Percentiles rank a stretch among this genome's conserved stretches.
Evolutionary conservation across 1,140 invertebrate species (phyloP).

Genomic region (Ridgeia piscesae): DNA sequence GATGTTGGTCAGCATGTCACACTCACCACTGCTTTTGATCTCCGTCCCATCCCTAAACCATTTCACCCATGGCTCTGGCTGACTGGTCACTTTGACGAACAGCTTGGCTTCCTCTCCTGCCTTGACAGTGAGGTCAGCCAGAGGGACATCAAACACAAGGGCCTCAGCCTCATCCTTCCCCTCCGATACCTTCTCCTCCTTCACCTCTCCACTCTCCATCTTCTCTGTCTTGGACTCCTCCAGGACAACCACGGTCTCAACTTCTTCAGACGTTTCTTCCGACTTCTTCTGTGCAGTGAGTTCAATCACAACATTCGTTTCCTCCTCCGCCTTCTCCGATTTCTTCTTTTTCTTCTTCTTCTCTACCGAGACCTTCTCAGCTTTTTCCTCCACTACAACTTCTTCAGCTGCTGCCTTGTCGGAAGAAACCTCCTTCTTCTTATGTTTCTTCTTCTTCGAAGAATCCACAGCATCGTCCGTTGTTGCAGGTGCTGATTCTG

Average conservation of each 20-base stretch:
- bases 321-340: background rate
- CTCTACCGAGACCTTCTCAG: background rate
- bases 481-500: too few relatives aligned
- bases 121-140: background rate
- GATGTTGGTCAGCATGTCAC: background rate
- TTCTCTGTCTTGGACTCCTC: too few relatives aligned
- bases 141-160: background rate
- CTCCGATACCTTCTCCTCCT: background rate
- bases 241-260: background rate
- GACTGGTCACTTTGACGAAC: background rate
- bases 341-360: background rate
- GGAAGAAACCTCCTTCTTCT: background rate
- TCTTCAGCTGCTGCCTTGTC: background rate
- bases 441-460: background rate
- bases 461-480: background rate
- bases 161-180: background rate
- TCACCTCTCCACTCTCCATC: too few relatives aligned
- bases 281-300: background rate
- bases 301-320: background rate
- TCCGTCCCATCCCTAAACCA: background rate
- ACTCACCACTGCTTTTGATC: background rate
- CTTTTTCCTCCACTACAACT: background rate
- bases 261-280: background rate
- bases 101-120: background rate
- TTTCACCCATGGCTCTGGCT: background rate